Base-by-base conservation (phyloP, 2,797 vertebrate species). In the Melanotaenia maccullochi region DNA sequence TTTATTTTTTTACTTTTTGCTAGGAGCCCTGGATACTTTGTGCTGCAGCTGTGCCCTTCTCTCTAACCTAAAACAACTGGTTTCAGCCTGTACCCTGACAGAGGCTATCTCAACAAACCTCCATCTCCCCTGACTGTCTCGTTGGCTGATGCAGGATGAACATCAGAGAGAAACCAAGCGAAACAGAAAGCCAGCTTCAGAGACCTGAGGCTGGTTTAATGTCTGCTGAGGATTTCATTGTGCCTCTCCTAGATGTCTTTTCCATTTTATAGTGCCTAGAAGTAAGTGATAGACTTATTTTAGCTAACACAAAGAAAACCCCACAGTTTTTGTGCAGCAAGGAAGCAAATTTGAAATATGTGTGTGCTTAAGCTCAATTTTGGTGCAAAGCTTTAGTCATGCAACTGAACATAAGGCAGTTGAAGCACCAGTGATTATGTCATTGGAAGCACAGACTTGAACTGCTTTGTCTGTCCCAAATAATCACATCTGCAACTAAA, bases 141-240 rank as follows among this genome's bases (percentile, higher is more conserved):
- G 28, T 12, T n/a, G 22, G 82, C 61, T 72, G 13, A 69, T 28
- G 60, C 44, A 76, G 72, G 65, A 63, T 30, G 44, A 71, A 78
- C 72, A 84, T 81, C 79, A 83, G 75, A 78, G 71, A 60, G 32
- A 68, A 68, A 71, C 35, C 63, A 63, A 47, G 57, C 16, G 14
- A 78, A 82, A 83, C 65, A 78, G 32, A 66, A 44, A 78, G 18
- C 56, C 42, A 75, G 64, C 69, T 68, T 83, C 75, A 76, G 60
- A 84, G 33, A 55, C 54, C 42, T 28, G 64, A 68, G 68, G 13
- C 70, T 68, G 63, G 56, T 83, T 85, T 79, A 62, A 79, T 73
- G 75, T 78, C 57, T 32, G 33, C 0, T 64, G 51, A 78, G 73
- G 55, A 66, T 60, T 73, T 79, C 70, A 75, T 71, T 20, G 14